phyloP scores from a whole-genome alignment of 2,797 vertebrate genomes.

The Mus spretus region DNA sequence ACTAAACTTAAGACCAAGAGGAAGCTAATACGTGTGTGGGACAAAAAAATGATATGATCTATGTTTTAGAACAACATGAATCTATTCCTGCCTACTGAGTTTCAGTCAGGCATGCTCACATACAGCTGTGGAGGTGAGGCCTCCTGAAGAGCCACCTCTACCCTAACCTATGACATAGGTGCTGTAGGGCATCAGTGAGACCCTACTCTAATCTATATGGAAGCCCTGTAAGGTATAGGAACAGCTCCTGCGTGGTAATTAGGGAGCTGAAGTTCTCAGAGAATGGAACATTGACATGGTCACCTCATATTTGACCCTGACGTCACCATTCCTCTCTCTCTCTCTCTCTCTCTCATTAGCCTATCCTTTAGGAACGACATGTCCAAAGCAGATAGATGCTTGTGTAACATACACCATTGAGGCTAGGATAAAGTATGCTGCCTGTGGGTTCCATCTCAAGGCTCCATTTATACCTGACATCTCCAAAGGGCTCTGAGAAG shows the following conservation, averaged over 20 bases:
- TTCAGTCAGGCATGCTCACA: background rate
- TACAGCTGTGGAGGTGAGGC: background rate
- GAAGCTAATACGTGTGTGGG: background rate
- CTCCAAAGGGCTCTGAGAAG: background rate
- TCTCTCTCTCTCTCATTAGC: background rate
- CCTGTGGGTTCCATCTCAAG: background rate
- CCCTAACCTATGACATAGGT: background rate
- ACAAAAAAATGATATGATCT: background rate
- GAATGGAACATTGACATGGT: too few relatives aligned
- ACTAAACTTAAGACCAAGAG: background rate
- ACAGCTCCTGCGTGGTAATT: too few relatives aligned
- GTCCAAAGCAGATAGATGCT: background rate
- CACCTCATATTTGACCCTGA: background rate
- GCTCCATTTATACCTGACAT: background rate
- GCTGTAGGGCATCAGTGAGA: background rate
- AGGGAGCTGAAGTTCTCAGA: background rate
- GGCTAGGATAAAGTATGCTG: background rate
- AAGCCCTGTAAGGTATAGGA: fast-evolving
- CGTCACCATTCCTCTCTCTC: background rate
- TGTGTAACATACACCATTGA: too few relatives aligned
- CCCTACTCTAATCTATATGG: fast-evolving
- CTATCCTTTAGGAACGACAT: background rate
- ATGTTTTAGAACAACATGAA: background rate
- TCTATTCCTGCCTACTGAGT: background rate
- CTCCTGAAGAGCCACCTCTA: background rate